Evolutionary conservation across 2,113 vertebrate species (phyloP), one percentile per base, ranked within the genome.

Genomic region (Alaudala cheleensis): DNA sequence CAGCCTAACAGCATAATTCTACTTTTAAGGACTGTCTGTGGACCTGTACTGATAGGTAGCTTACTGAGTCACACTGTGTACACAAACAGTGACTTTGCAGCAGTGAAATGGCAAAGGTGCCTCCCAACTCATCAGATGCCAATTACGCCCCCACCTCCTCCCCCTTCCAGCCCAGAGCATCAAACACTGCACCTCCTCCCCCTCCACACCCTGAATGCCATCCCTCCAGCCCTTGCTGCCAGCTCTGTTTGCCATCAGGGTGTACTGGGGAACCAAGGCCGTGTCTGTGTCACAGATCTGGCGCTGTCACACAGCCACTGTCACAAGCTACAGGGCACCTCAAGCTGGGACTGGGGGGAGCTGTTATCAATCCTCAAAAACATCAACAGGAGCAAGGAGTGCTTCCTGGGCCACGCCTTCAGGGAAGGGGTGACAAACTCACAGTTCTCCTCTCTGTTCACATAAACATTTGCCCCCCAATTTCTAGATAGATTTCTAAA

Each of bases 201-300:
- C 23, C 31, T 78, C 33, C 58, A 70, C 5, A 14, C 45, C 37
- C 44, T 1, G 17, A 40, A 17, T 82, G 20, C 44, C 31, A 40
- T 4, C 44, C 49, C 53, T 66, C 11, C 0, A 5, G 8, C 39
- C 53, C 83, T 29, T 11, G 12, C 54, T 67, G 60, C 61, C 56
- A 49, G 62, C 45, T 65, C 3, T 0, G 14, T 20, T 67, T 61
- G 19, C n/a, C 37, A 15, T 2, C 31, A 5, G 62, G 14, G 28
- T 14, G n/a, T 6, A 4, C 12, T 1, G 12, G 50, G 57, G 49
- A 47, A 15, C 11, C 0, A 1, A 49, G 69, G 23, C 84, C 0
- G 0, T 17, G 44, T 9, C 26, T 14, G 42, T 40, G 14, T 31
- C 42, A 24, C 8, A 19, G 17, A 7, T 57, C 18, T 45, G 45